Evolutionary conservation across 2,797 vertebrate species (phyloP).

Genomic region (Moxostoma hubbsi): DNA sequence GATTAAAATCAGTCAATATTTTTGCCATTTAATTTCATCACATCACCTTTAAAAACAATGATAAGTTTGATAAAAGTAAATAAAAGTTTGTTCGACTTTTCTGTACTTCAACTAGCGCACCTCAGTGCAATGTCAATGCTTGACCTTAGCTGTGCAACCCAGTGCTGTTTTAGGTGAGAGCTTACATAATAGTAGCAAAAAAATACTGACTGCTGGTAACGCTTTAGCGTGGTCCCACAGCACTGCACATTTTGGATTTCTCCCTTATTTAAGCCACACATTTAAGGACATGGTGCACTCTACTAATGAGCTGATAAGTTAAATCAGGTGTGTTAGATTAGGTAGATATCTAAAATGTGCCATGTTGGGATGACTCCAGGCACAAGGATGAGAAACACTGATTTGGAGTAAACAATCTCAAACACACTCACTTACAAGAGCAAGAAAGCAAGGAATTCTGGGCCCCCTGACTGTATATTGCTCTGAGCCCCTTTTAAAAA

Average conservation of each 20-base stretch:
- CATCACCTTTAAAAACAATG: neutral
- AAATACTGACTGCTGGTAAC: constrained; percentile 11
- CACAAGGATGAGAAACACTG: neutral
- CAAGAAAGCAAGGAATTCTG: too few relatives aligned
- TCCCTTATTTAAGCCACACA: constrained; percentile 7
- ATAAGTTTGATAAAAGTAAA: too few relatives aligned
- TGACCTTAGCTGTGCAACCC: constrained; percentile 29
- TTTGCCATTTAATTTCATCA: too few relatives aligned
- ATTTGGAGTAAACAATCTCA: neutral
- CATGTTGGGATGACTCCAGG: neutral
- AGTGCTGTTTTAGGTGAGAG: neutral
- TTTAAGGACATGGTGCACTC: neutral
- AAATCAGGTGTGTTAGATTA: constrained; percentile 28
- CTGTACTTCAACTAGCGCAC: neutral
- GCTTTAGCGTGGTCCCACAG: neutral
- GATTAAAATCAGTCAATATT: too few relatives aligned
- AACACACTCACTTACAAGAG: neutral
- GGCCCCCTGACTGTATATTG: too few relatives aligned
- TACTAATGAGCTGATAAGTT: constrained; percentile 9
- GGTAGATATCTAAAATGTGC: constrained; percentile 5
- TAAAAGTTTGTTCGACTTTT: neutral
- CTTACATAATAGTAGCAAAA: neutral
- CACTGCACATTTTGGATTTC: neutral
- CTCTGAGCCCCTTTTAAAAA: too few relatives aligned
- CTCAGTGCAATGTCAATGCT: neutral